Evolutionary conservation across 2,888 invertebrate genomes (phyloP).

Genomic region (Leptothorax acervorum): DNA sequence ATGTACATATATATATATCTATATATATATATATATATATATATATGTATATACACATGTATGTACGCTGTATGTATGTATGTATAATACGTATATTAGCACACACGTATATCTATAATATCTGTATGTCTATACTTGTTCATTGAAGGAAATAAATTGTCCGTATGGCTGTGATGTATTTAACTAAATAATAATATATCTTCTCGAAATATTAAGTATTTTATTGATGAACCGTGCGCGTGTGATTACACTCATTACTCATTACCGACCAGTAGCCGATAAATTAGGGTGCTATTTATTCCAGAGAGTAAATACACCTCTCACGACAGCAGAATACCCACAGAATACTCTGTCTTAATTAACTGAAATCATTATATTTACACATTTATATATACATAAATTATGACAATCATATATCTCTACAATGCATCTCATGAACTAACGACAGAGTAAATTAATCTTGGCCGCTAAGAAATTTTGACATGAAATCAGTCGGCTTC

Average conservation of each 20-base stretch:
- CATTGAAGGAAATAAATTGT: slow-evolving; percentile 85
- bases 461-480: slow-evolving; percentile 93
- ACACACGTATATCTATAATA: slow-evolving; percentile 65
- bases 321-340: too few species aligned
- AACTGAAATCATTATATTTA: slow-evolving; percentile 19
- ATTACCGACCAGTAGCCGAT: too few species aligned
- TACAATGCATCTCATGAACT: slow-evolving; percentile 1
- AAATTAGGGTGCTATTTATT: too few species aligned
- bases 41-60: too few species aligned
- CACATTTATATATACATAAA: slow-evolving; percentile 48
- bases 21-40: not conserved
- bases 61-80: too few species aligned
- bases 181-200: slow-evolving; percentile 84
- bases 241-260: too few species aligned
- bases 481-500: slow-evolving; percentile 96
- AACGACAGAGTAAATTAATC: slow-evolving; percentile 84
- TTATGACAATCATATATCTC: slow-evolving; percentile 30
- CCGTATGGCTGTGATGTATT: slow-evolving; percentile 86
- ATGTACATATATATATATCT: not conserved
- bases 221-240: too few species aligned
- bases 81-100: slow-evolving; percentile 24
- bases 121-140: slow-evolving; percentile 81
- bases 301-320: too few species aligned
- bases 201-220: too few species aligned
- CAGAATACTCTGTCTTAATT: not conserved